These are phyloP conservation scores for Bubo bubo DNA, from an alignment of 2,113 vertebrate genomes.

Conservation along the genomic window DNA sequence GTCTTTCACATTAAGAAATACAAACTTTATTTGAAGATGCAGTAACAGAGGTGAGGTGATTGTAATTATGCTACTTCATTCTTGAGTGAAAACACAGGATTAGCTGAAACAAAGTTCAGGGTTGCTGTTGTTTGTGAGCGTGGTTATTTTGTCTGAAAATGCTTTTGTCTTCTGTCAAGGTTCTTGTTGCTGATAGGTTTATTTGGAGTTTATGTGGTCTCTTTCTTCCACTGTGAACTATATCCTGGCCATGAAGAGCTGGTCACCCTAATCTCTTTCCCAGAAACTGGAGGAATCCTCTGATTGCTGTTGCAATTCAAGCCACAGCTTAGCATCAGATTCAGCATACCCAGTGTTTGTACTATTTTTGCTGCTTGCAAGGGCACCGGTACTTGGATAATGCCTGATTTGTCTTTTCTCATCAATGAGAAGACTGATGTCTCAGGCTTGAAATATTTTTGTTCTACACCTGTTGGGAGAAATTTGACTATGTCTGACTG, in stretches of 20 bases:
- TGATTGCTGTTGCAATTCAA: not conserved
- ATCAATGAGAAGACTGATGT: not conserved
- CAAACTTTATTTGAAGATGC: not conserved
- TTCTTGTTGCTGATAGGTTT: not conserved
- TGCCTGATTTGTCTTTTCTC: not conserved
- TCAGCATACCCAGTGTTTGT: not conserved
- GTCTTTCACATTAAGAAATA: not conserved
- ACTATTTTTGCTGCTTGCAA: not conserved
- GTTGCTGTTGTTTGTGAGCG: not conserved
- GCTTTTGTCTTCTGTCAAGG: not conserved
- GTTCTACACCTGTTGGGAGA: fast-evolving
- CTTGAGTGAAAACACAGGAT: not conserved
- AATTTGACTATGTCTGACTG: not conserved
- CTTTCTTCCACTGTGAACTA: not conserved
- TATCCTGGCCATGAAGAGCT: not conserved
- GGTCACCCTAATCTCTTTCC: not conserved
- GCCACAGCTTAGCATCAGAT: not conserved
- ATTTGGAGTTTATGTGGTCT: not conserved
- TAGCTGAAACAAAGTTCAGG: not conserved
- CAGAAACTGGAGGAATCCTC: not conserved
- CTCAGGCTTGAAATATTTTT: not conserved
- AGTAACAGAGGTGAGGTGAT: not conserved
- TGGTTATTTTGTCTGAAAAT: not conserved
- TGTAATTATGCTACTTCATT: not conserved
- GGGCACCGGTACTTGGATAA: not conserved